Conservation (phyloP, 2,797 vertebrate species). For the Danionella dracula region DNA sequence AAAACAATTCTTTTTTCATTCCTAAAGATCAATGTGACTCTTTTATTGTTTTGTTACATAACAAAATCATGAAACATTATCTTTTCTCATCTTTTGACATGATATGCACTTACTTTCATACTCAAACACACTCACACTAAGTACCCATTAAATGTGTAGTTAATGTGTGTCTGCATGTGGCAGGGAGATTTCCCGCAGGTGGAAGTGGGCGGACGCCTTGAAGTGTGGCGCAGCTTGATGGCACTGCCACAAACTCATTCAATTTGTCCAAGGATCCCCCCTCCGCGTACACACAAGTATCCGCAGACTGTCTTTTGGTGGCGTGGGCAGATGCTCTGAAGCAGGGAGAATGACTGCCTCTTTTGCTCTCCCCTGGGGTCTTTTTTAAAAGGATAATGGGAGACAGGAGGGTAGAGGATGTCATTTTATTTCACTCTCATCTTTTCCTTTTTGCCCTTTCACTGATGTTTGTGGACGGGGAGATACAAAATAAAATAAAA, state of each 20-base stretch:
- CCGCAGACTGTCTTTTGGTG: slow-evolving; percentile 10
- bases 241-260: slow-evolving; percentile 19
- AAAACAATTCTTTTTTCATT: too few relatives aligned
- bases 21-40: too few relatives aligned
- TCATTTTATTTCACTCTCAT: slow-evolving; percentile 24
- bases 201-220: slow-evolving; percentile 32
- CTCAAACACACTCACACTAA: background rate
- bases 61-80: too few relatives aligned
- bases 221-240: slow-evolving; percentile 25
- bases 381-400: slow-evolving; percentile 31
- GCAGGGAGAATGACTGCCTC: slow-evolving; percentile 16
- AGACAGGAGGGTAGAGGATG: slow-evolving; percentile 19
- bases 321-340: slow-evolving; percentile 36
- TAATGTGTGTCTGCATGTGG: slow-evolving; percentile 16
- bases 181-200: slow-evolving; percentile 21
- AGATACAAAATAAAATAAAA: too few relatives aligned
- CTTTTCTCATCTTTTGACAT: too few relatives aligned
- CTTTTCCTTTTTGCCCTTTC: background rate
- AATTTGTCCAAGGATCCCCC: slow-evolving; percentile 11
- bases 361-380: slow-evolving; percentile 12
- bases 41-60: too few relatives aligned
- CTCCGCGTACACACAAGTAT: background rate
- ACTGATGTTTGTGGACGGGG: slow-evolving; percentile 16
- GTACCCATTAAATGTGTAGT: background rate
- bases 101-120: background rate